Percentiles rank a stretch among this genome's conserved stretches.
phyloP scores from a whole-genome alignment of 2,888 invertebrate species.

The Ceramica pisi region DNA sequence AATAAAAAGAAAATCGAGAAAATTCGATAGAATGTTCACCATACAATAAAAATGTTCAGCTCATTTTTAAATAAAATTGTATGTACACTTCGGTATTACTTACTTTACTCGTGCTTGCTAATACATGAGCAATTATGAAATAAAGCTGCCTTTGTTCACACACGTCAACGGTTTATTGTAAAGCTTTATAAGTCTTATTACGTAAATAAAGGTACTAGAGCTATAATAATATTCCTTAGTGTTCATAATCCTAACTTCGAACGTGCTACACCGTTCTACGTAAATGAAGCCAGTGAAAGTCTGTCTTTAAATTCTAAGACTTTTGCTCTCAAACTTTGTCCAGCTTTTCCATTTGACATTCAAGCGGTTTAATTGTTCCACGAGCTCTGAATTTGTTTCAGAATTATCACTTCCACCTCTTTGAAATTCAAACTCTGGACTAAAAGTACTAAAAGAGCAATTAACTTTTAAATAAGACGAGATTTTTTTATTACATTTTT shows the following conservation, averaged over 20 bases:
- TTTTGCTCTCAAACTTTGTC: slow-evolving; percentile 81
- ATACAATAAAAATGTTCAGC: not conserved
- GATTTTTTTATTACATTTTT: slow-evolving; percentile 52
- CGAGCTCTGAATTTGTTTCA: slow-evolving; percentile 76
- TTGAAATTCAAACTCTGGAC: slow-evolving; percentile 70
- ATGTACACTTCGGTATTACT: not conserved
- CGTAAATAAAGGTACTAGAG: slow-evolving; percentile 41
- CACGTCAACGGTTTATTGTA: slow-evolving; percentile 33
- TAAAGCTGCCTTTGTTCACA: slow-evolving; percentile 30
- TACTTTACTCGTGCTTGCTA: slow-evolving; percentile 9
- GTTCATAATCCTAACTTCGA: slow-evolving; percentile 62
- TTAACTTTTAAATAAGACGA: slow-evolving; percentile 72
- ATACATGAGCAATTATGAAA: slow-evolving; percentile 11
- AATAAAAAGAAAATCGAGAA: no score
- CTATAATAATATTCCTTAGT: slow-evolving; percentile 58
- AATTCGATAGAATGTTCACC: not conserved
- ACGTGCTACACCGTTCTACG: slow-evolving; percentile 59
- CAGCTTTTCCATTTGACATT: slow-evolving; percentile 82
- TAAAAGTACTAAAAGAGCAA: slow-evolving; percentile 67
- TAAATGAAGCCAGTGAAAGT: slow-evolving; percentile 72
- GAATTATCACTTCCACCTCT: slow-evolving; percentile 75
- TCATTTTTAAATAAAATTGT: not conserved
- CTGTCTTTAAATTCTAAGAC: slow-evolving; percentile 75
- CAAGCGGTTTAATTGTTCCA: slow-evolving; percentile 84
- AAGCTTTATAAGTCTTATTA: slow-evolving; percentile 44